Base-by-base conservation (phyloP, 1,140 invertebrate species). In the Dryas iulia region DNA sequence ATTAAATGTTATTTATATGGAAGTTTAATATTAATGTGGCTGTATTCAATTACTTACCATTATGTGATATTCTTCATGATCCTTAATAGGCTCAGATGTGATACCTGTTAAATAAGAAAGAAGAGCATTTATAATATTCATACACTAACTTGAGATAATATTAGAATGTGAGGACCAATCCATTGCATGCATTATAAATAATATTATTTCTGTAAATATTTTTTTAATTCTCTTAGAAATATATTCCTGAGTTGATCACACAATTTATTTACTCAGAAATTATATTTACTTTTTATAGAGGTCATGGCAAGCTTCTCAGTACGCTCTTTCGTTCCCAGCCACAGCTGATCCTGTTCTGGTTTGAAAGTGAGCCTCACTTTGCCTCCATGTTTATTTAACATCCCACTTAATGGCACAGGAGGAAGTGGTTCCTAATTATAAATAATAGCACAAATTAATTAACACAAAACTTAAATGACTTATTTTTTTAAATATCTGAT, bases 351-450 rank as follows among this genome's bases (percentile, higher is more conserved):
- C 66, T 95, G 93, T 90, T 98, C 97, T 75, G 98, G 92, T 93
- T 98, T 98, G 86, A 98, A 98, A 39, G 97, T 98, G 62, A 98
- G 93, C 80, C 97, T 93, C 56, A 98, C 97, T 94, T 98, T 98
- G 1, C 96, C 96, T n/a, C 97, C 97, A 77, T 95, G 94, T 87
- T 98, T 97, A 87, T 98, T 98, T 69, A 98, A 91, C 97, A 98
- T 98, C 60, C 97, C 97, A 80, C 95, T 95, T 23, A 98, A 84
- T 39, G 97, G 97, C 71, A 95, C 93, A 30, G 95, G 94, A 26
- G 98, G 98, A 66, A 98, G 89, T 39, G 95, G 93, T 86, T 98
- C 97, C 95, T 96, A 73, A 77, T 53, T 64, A 47, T 30, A 53
- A 31, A 63, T 33, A 60, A 57, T 35, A 54, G 18, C 8, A 47